Evolutionary conservation across 2,888 invertebrate genomes (phyloP).

Genomic region (Elegia similella): DNA sequence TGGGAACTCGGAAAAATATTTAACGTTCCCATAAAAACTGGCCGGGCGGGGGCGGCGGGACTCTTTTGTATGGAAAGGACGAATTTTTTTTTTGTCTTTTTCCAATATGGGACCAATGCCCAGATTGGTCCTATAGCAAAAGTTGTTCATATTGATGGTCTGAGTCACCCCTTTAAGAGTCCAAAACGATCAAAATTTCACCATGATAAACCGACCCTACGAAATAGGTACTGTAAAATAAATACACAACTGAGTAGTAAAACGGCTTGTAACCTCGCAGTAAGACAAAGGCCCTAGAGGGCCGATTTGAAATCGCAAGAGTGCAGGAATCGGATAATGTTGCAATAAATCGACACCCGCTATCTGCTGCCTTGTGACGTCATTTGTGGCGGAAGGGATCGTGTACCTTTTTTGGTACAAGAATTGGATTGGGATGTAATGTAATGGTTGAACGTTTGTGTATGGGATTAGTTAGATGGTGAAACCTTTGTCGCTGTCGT

Average conservation of each 20-base stretch:
- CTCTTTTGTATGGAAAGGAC: too few relatives aligned
- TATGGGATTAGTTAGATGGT: conserved; percentile 14
- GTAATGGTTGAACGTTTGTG: conserved; percentile 5
- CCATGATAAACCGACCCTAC: too few relatives aligned
- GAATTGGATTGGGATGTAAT: neutral
- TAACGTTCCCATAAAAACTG: too few relatives aligned
- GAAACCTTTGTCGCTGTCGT: neutral
- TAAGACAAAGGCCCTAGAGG: conserved; percentile 21
- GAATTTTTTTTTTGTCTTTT: too few relatives aligned
- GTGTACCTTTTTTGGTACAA: conserved; percentile 13
- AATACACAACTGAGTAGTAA: neutral
- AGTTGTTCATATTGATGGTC: too few relatives aligned
- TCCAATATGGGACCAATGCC: too few relatives aligned
- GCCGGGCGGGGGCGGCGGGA: too few relatives aligned
- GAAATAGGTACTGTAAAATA: too few relatives aligned
- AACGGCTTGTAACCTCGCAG: neutral
- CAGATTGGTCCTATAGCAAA: too few relatives aligned
- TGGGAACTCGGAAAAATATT: too few relatives aligned
- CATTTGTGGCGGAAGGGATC: conserved; percentile 33
- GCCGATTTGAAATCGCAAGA: conserved; percentile 45
- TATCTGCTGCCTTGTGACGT: conserved; percentile 43
- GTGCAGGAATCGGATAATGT: conserved; percentile 59
- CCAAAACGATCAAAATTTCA: too few relatives aligned
- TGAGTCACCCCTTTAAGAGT: too few relatives aligned
- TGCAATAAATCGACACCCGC: conserved; percentile 51